Evolutionary conservation across 2,888 invertebrate species (phyloP).

Genomic region (Chrysodeixis includens): DNA sequence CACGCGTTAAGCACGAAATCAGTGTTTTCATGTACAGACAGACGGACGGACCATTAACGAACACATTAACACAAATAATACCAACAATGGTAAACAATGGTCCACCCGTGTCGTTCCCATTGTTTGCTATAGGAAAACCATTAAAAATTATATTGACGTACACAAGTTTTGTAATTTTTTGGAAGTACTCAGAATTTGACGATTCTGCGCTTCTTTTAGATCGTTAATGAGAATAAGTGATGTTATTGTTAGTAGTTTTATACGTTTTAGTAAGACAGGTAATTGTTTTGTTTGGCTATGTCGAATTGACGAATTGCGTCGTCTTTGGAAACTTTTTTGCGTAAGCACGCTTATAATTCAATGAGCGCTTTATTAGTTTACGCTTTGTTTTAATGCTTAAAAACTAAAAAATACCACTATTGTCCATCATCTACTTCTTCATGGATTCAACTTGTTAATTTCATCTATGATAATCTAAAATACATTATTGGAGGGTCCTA

Average conservation of each 20-base stretch:
- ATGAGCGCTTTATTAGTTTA: background rate
- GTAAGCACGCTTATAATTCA: conserved; percentile 3
- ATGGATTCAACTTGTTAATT: too few species aligned
- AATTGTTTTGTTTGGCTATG: conserved; percentile 27
- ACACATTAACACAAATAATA: conserved; percentile 80
- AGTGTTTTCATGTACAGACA: conserved; percentile 77
- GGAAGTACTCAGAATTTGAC: conserved; percentile 74
- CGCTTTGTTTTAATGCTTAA: too few species aligned
- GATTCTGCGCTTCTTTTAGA: conserved; percentile 46
- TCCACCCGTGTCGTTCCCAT: conserved; percentile 66
- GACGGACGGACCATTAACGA: conserved; percentile 77
- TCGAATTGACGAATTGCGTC: conserved; percentile 42
- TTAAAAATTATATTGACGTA: conserved; percentile 83
- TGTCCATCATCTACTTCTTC: too few species aligned
- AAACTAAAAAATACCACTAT: too few species aligned
- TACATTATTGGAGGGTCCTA: too few species aligned
- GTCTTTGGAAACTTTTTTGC: conserved; percentile 23
- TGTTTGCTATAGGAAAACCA: conserved; percentile 82
- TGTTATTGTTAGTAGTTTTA: conserved; percentile 57
- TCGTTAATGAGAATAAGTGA: conserved; percentile 63
- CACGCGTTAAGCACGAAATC: conserved; percentile 79
- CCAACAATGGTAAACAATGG: conserved; percentile 63
- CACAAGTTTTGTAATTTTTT: conserved; percentile 61
- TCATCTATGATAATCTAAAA: too few species aligned
- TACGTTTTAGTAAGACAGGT: conserved; percentile 51